A percentile compares a stretch with the other conserved stretches of the same genome.
Conservation (phyloP, 1,140 invertebrate species). For the Drosophila pruinosa region DNA sequence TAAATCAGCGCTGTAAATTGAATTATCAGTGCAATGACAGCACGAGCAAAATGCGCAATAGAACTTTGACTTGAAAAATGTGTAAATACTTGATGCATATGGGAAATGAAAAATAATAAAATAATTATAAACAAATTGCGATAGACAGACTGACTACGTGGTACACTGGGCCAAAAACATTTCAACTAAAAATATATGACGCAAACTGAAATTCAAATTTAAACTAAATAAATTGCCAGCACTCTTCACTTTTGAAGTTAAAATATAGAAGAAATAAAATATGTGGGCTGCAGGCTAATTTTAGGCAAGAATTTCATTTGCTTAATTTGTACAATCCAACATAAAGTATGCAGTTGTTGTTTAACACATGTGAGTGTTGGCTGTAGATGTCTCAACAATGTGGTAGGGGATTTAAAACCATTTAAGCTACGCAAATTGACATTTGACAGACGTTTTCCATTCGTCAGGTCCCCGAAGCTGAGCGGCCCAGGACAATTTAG, state of each 20-base stretch:
- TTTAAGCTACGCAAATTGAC: constrained; percentile 33
- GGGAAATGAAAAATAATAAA: background rate
- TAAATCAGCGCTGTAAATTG: background rate
- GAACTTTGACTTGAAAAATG: constrained; percentile 15
- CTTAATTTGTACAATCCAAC: background rate
- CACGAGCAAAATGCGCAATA: constrained; percentile 16
- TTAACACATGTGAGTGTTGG: background rate
- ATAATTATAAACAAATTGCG: constrained; percentile 1
- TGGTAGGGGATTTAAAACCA: constrained; percentile 14
- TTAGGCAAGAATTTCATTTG: background rate
- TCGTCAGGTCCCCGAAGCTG: constrained; percentile 2
- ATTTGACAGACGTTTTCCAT: constrained; percentile 34
- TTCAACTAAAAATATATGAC: no score
- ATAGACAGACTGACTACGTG: constrained; percentile 10
- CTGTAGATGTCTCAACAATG: background rate
- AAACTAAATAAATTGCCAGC: no score
- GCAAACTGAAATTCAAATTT: background rate
- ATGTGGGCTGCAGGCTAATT: background rate
- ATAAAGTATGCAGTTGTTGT: background rate
- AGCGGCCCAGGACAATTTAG: constrained; percentile 12
- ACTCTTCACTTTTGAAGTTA: no score
- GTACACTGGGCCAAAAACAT: background rate
- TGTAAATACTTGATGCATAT: background rate
- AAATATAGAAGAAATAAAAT: background rate
- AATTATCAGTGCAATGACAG: constrained; percentile 22